Conservation (phyloP, 2,888 invertebrate species). For the Drosophila flavopinicola region DNA sequence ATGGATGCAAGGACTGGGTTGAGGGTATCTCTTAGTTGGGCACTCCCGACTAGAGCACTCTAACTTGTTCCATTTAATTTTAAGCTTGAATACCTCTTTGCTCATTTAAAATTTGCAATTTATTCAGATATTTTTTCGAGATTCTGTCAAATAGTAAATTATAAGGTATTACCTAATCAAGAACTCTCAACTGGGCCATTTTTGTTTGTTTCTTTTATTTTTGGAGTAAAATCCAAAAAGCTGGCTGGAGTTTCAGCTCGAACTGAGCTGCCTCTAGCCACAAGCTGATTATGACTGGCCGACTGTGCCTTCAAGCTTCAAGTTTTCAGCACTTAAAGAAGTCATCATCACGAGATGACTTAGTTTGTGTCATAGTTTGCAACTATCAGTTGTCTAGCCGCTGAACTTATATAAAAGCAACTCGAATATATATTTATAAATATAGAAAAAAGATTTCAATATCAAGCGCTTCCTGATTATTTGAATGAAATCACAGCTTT, state of each 20-base stretch:
- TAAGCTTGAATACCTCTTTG: no score
- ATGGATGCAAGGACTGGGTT: no score
- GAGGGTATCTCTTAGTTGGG: no score
- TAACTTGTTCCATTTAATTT: no score
- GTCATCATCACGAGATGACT: neutral
- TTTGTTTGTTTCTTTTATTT: neutral
- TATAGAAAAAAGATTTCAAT: neutral
- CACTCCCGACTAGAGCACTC: no score
- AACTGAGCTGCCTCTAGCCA: neutral
- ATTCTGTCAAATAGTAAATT: no score
- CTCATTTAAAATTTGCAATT: no score
- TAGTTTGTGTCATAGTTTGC: neutral
- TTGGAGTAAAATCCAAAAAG: slow-evolving; percentile 3
- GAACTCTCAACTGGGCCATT: no score
- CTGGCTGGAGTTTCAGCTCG: slow-evolving; percentile 3
- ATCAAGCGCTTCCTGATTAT: slow-evolving; percentile 3
- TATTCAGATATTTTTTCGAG: no score
- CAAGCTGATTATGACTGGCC: slow-evolving; percentile 16
- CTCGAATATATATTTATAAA: neutral
- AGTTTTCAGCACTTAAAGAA: slow-evolving; percentile 10
- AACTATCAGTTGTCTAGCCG: neutral
- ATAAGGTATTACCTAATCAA: neutral
- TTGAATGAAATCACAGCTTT: slow-evolving; percentile 54
- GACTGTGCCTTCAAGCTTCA: slow-evolving; percentile 4
- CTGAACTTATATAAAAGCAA: neutral